Evolutionary conservation across 2,113 vertebrate genomes (phyloP), one percentile per base, ranked within the genome.

Genomic region (Archocentrus centrarchus): DNA sequence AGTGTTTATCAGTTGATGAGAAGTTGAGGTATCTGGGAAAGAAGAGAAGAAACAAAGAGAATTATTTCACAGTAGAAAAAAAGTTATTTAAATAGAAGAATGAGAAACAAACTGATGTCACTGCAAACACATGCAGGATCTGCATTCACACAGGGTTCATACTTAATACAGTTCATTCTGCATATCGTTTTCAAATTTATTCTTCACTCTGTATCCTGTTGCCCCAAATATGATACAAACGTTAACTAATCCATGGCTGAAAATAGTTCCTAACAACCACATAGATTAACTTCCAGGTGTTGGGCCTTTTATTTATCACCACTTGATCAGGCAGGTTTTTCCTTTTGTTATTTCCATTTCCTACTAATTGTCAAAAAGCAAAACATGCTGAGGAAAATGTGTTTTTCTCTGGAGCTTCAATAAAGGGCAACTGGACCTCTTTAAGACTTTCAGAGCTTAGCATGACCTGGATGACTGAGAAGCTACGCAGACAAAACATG

Each of bases 1-100:
- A 30, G 24, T 70, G 66, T 70, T 70, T 70, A 70, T 70, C 15
- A 50, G 44, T 50, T 17, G 66, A 50, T 70, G 44, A 70, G 66
- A 70, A 50, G 44, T 50, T 53, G 66, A 24, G 44, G 5, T 5
- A 53, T 53, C 44, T 7, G 66, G 50, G 15, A 2, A 50, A 50
- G 5, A 50, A 17, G 66, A 70, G 66, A 70, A 70, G 24, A 70
- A 18, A 70, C 44, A 32, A 70, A 70, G 66, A 8, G 9, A 7
- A 24, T 68, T 22, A 10, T 6, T 44, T 68, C 63, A 50, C 44
- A 30, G 15, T 0, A 70, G 44, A 50, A 11, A 24, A 7, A 20
- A 70, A 20, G 15, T 50, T 17, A 66, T 44, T 44, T 66, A 0
- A 68, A 22, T 68, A 30, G 4, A 70, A 30, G 41, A 70, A 15